Percentiles rank a stretch among this genome's conserved stretches.
Conservation (phyloP, 2,113 vertebrate genomes). For the Nesospiza acunhae region DNA sequence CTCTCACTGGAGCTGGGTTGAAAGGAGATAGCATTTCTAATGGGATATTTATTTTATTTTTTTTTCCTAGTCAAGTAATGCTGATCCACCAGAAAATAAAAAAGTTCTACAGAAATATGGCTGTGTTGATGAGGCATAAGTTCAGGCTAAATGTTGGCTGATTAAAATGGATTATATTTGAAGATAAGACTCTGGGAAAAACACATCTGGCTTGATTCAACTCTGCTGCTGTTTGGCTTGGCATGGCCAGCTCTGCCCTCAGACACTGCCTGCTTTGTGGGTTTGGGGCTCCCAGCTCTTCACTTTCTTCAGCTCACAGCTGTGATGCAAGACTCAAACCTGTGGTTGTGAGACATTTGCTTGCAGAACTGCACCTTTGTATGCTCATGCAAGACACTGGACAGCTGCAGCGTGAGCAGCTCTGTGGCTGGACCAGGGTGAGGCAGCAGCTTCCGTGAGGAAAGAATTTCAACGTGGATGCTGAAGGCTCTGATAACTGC, state of each 20-base stretch:
- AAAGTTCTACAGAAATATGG: neutral
- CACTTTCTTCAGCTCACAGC: neutral
- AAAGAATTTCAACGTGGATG: neutral
- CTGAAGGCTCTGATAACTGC: neutral
- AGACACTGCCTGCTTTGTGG: neutral
- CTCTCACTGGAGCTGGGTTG: neutral
- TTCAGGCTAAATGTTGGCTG: neutral
- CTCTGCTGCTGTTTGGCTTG: neutral
- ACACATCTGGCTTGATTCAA: neutral
- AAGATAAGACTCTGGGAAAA: neutral
- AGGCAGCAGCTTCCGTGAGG: fast-evolving
- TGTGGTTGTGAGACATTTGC: neutral
- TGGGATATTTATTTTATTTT: too few species aligned
- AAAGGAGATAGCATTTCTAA: neutral
- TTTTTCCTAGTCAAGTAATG: neutral
- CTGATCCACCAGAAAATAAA: neutral
- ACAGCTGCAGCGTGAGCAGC: neutral
- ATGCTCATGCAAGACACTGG: neutral
- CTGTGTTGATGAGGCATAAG: neutral
- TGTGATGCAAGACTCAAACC: neutral
- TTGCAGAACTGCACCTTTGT: neutral
- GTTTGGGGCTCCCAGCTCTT: neutral
- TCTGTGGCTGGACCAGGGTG: neutral
- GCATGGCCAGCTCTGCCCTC: fast-evolving
- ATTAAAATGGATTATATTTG: neutral